Base-by-base conservation (phyloP, 2,888 invertebrate species). In the Phasia obesa region DNA sequence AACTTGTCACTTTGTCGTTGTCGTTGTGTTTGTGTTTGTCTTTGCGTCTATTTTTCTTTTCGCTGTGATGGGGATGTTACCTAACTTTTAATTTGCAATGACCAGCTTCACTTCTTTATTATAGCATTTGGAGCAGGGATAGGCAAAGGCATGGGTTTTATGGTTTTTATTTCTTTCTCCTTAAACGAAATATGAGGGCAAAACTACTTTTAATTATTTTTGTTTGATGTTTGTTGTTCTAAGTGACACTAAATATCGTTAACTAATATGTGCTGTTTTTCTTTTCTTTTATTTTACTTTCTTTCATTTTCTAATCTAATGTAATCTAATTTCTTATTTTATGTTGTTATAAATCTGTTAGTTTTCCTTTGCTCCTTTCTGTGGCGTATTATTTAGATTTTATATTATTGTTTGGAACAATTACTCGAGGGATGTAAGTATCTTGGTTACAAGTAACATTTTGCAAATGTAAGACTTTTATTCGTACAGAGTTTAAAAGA, bases 341-440 rank as follows among this genome's bases (percentile, higher is more conserved):
- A 23, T 15, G 2, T 35, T 35, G 9, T 27, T 27, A 27, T 27
- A 6, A 42, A 25, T 25, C 47, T 51, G 25, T 7, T 19, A 15
- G 17, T 6, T 60, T 49, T 9, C 6, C 38, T 51, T 49, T 73
- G 25, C 23, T 9, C 62, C 15, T 44, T 9, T 13, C 53, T 60
- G 59, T 21, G 19, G 1, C 21, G 31, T 60, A 49, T 55, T 71
- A 15, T 31, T 31, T 27, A 44, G 35, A 11, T 1, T 35, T 35
- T 35, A 35, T 35, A 11, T 35, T 35, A 11, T 11, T 35, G 11
- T 35, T 35, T 11, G 0, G 62, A 77, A 60, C 35, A 77, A 70
- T 70, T 70, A 77, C 77, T 53, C 69, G 23, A 21, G 77, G 77
- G 77, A 77, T 62, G 19, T 62, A 77, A 62, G 47, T 62, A 62